Conservation (phyloP, 2,113 vertebrate genomes). For the Bos taurus region ARS-UCD2.0 NC_037346.1:45555501-45556000, state of each 20-base stretch:
- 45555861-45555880: background rate
- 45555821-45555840: background rate
- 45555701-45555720: background rate
- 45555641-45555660: background rate
- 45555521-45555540: background rate
- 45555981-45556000: background rate
- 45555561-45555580: background rate
- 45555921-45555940: background rate
- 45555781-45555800: background rate
- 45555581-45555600: background rate
- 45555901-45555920: background rate
- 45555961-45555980: background rate
- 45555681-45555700: background rate
- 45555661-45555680: background rate
- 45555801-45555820: background rate
- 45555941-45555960: background rate
- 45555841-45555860: background rate
- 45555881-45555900: background rate
- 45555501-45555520: background rate
- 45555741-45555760: background rate
- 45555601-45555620: background rate
- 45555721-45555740: background rate
- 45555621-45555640: background rate
- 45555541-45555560: constrained; percentile 6
- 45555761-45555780: background rate